These are phyloP conservation scores for Sclerurus mexicanus DNA, from an alignment of 2,113 vertebrate species.

Conservation along the genomic window DNA sequence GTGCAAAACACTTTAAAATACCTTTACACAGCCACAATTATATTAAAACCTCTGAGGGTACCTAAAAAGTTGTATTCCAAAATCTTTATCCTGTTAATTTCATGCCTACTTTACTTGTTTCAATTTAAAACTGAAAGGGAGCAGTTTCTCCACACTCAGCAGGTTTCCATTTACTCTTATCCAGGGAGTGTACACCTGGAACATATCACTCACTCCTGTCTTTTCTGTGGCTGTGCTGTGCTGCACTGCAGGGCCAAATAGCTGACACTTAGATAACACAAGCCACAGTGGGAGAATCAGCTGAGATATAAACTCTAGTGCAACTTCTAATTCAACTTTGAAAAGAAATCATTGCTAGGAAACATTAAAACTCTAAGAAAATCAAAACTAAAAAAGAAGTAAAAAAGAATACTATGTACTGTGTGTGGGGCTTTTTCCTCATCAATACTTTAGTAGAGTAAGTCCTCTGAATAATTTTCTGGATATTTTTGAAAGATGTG, in stretches of 20 bases:
- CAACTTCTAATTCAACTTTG: background rate
- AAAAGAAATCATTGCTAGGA: conserved; percentile 38
- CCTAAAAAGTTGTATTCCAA: background rate
- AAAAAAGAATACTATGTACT: background rate
- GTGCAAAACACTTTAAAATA: background rate
- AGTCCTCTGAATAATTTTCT: conserved; percentile 20
- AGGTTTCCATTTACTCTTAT: background rate
- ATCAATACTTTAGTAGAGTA: background rate
- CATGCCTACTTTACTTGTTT: background rate
- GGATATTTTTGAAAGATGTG: conserved; percentile 69
- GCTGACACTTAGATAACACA: background rate
- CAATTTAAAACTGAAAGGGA: background rate
- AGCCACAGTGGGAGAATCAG: background rate
- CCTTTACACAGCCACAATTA: background rate
- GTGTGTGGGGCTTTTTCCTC: too few species aligned
- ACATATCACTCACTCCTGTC: background rate
- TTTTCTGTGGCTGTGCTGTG: background rate
- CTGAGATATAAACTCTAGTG: background rate
- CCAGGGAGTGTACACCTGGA: background rate
- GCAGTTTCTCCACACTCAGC: background rate
- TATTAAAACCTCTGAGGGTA: background rate
- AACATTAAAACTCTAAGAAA: conserved; percentile 12
- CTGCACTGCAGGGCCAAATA: background rate
- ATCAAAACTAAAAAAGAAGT: background rate
- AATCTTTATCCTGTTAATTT: background rate